A percentile compares a stretch with the other conserved stretches of the same genome.
phyloP scores from a whole-genome alignment of 2,797 vertebrate species.

The Poecilia picta region DNA sequence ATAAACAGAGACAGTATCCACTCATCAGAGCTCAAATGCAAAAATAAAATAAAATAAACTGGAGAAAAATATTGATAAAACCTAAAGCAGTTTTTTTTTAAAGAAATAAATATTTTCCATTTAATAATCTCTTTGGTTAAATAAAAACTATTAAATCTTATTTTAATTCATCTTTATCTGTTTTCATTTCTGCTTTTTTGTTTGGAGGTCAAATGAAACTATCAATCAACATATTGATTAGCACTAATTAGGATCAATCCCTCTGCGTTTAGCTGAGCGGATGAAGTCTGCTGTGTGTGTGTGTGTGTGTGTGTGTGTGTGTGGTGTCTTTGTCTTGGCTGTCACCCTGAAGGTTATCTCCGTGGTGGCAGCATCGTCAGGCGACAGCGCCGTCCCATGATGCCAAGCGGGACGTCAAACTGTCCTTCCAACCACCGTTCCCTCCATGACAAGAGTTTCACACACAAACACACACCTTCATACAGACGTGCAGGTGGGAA shows the following conservation, averaged over 20 bases:
- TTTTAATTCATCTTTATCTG: not conserved
- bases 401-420: constrained; percentile 95
- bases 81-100: not conserved
- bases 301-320: constrained; percentile 1
- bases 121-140: not conserved
- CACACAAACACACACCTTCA: constrained; percentile 34
- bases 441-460: constrained; percentile 84
- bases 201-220: constrained; percentile 51
- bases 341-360: constrained; percentile 99
- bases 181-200: constrained; percentile 38
- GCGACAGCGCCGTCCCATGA: constrained; percentile 98
- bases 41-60: not conserved
- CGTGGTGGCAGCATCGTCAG: constrained; percentile 89
- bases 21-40: not conserved
- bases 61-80: not conserved
- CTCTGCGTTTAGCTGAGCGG: constrained; percentile 63
- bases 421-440: constrained; percentile 94
- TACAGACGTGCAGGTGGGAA: constrained; percentile 48
- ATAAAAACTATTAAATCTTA: not conserved
- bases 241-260: constrained; percentile 76
- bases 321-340: constrained; percentile 88
- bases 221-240: constrained; percentile 80
- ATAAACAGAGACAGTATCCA: not conserved
- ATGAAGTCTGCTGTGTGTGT: constrained; percentile 38
- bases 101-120: not conserved